A percentile compares a stretch with the other conserved stretches of the same genome.
These are phyloP conservation scores for Abrostola triplasia DNA, from an alignment of 2,888 invertebrate genomes.

Conservation along the genomic window DNA sequence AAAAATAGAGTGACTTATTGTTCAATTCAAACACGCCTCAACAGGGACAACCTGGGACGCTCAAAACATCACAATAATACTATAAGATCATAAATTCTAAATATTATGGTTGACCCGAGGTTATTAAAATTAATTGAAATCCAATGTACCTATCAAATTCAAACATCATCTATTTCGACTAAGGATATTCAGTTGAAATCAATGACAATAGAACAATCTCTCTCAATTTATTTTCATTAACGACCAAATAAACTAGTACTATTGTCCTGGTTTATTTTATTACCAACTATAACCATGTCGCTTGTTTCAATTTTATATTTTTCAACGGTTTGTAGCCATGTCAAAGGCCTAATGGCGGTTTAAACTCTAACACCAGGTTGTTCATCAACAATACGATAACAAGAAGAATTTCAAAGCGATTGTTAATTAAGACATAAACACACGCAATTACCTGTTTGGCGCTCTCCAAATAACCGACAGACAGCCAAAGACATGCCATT, in stretches of 20 bases:
- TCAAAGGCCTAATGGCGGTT: too few relatives aligned
- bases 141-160: conserved; percentile 14
- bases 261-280: too few relatives aligned
- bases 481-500: conserved; percentile 1
- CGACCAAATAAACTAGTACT: neutral
- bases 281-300: neutral
- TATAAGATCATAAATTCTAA: conserved; percentile 4
- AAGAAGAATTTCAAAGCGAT: too few relatives aligned
- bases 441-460: neutral
- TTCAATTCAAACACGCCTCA: too few relatives aligned
- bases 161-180: conserved; percentile 2
- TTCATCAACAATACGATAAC: too few relatives aligned
- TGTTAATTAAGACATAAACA: conserved; percentile 1
- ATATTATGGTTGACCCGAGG: conserved; percentile 25
- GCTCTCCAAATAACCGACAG: conserved; percentile 2
- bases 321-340: too few relatives aligned
- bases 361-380: too few relatives aligned
- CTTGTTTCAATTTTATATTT: conserved; percentile 2
- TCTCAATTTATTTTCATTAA: conserved; percentile 1
- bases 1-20: too few relatives aligned
- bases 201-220: conserved; percentile 1
- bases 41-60: neutral
- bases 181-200: conserved; percentile 15
- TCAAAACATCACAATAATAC: conserved; percentile 1
- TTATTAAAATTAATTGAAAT: conserved; percentile 27